Conservation (phyloP, 2,797 vertebrate species). For the Ptychobarbus kaznakovi region DNA sequence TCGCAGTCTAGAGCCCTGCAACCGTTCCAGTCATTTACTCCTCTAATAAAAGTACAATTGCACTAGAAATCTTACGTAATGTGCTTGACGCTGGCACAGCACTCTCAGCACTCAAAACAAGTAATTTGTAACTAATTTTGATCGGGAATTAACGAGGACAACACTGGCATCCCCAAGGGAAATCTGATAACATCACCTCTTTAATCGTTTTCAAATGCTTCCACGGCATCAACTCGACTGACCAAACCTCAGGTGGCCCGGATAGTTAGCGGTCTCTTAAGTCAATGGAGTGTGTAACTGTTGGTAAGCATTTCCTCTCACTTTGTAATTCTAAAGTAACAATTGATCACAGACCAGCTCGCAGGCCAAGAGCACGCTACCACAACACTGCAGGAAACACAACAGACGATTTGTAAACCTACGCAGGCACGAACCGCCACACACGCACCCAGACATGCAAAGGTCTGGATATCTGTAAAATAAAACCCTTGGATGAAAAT, state of each 20-base stretch:
- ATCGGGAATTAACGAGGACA: slow-evolving; percentile 50
- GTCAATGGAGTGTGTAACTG: slow-evolving; percentile 62
- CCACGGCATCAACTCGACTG: slow-evolving; percentile 44
- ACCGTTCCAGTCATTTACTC: background rate
- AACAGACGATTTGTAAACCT: slow-evolving; percentile 64
- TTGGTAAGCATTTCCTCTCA: slow-evolving; percentile 61
- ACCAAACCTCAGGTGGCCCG: slow-evolving; percentile 65
- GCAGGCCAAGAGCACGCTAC: slow-evolving; percentile 38
- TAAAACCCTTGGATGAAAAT: slow-evolving; percentile 45
- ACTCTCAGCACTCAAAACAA: slow-evolving; percentile 23
- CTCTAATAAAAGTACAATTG: background rate
- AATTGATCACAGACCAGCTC: slow-evolving; percentile 62
- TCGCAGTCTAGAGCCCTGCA: too few relatives aligned
- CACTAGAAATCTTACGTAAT: background rate
- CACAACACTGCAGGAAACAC: slow-evolving; percentile 55
- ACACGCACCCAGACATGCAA: slow-evolving; percentile 41
- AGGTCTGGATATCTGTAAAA: slow-evolving; percentile 49
- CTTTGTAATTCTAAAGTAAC: slow-evolving; percentile 58
- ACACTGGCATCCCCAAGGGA: slow-evolving; percentile 64
- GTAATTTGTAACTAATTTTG: slow-evolving; percentile 28
- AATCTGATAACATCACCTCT: slow-evolving; percentile 75
- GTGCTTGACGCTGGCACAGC: background rate
- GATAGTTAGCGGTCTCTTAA: slow-evolving; percentile 55
- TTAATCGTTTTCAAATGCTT: slow-evolving; percentile 73
- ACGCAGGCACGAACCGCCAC: slow-evolving; percentile 45